These are phyloP conservation scores for Denticeps clupeoides DNA, from an alignment of 2,797 vertebrate species.

Conservation along the genomic window DNA sequence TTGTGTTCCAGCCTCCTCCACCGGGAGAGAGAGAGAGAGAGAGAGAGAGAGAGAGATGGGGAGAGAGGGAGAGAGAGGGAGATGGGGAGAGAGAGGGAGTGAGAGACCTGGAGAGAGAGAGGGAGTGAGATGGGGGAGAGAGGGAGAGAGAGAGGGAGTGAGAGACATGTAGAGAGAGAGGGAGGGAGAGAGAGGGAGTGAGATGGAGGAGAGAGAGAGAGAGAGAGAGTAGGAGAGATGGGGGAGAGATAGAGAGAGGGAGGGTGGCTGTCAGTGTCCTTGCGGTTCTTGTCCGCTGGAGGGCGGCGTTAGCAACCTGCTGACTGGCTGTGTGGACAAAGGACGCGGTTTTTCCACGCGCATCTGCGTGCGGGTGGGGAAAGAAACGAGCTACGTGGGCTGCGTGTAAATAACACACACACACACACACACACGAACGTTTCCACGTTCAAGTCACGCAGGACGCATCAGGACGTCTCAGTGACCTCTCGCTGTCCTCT, in stretches of 20 bases:
- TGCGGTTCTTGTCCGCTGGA: slow-evolving; percentile 7
- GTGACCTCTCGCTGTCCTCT: too few species aligned
- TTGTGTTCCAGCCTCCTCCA: slow-evolving; percentile 42
- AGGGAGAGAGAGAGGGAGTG: slow-evolving; percentile 26
- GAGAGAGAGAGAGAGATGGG: neutral
- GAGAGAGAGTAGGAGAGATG: slow-evolving; percentile 32
- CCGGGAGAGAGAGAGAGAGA: slow-evolving; percentile 29
- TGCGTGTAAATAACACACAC: too few species aligned
- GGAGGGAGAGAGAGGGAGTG: slow-evolving; percentile 38
- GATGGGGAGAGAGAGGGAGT: slow-evolving; percentile 29
- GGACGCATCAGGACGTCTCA: too few species aligned
- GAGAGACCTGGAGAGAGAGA: slow-evolving; percentile 36
- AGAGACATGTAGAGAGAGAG: slow-evolving; percentile 27
- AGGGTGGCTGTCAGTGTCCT: slow-evolving; percentile 25
- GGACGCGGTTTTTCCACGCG: neutral
- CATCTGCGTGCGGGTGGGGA: too few species aligned
- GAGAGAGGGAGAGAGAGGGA: neutral
- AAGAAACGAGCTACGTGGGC: too few species aligned
- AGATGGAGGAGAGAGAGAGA: slow-evolving; percentile 37
- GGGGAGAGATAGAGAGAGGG: slow-evolving; percentile 32
- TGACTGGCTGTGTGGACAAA: neutral
- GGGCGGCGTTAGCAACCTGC: slow-evolving; percentile 2
- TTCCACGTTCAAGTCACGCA: too few species aligned
- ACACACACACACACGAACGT: too few species aligned
- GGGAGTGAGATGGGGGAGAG: slow-evolving; percentile 36